Percentiles rank a stretch among this genome's conserved stretches.
These are phyloP conservation scores for Pelobates fuscus DNA, from an alignment of 2,113 vertebrate genomes.

Conservation along the genomic window DNA sequence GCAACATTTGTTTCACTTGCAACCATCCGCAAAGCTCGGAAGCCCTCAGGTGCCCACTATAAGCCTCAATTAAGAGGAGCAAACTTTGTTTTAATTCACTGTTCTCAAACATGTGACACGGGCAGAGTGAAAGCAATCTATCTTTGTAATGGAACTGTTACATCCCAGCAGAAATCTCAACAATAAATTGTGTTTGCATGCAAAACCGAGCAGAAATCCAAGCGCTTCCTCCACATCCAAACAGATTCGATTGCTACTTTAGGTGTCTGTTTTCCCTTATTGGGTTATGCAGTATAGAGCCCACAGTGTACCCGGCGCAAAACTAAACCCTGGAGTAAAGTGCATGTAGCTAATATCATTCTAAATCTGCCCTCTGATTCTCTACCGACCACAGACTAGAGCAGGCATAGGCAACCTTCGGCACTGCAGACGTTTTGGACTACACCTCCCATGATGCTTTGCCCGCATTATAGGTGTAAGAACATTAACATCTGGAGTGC, in stretches of 20 bases:
- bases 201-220: not conserved
- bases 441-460: too few relatives aligned
- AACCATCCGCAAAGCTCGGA: not conserved
- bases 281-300: not conserved
- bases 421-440: too few relatives aligned
- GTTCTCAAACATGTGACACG: not conserved
- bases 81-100: conserved; percentile 16
- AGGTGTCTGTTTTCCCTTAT: not conserved
- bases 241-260: not conserved
- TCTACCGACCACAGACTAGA: too few relatives aligned
- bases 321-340: too few relatives aligned
- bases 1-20: not conserved
- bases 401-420: too few relatives aligned
- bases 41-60: not conserved
- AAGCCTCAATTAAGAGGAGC: conserved; percentile 7
- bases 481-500: too few relatives aligned
- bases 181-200: conserved; percentile 15
- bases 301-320: not conserved
- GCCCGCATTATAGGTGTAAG: too few relatives aligned
- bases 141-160: not conserved
- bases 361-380: too few relatives aligned
- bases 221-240: not conserved
- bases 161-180: not conserved
- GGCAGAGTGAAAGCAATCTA: conserved; percentile 1
- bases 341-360: too few relatives aligned